Conservation (phyloP, 1,140 invertebrate species). For the Drosophila insularis region DNA sequence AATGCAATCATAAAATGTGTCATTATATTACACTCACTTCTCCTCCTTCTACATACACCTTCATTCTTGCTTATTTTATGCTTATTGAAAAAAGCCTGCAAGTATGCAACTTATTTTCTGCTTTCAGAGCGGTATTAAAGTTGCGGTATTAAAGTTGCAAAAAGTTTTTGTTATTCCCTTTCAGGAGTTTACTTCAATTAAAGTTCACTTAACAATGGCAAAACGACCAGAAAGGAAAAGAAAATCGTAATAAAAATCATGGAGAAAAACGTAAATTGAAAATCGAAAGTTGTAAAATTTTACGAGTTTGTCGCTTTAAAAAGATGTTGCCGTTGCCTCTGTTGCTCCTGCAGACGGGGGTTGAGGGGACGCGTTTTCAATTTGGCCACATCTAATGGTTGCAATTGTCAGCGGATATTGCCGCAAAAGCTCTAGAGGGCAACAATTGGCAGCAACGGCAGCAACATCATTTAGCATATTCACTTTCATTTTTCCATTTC, state of each 20-base stretch:
- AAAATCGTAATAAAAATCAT: slow-evolving; percentile 22
- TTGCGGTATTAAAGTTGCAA: slow-evolving; percentile 6
- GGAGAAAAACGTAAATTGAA: slow-evolving; percentile 54
- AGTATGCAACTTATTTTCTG: slow-evolving; percentile 54
- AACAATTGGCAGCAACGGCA: slow-evolving; percentile 38
- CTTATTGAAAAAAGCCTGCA: slow-evolving; percentile 55
- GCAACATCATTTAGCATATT: slow-evolving; percentile 66
- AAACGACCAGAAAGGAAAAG: background rate
- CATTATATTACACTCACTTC: slow-evolving; percentile 72
- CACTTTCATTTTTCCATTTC: slow-evolving; percentile 58
- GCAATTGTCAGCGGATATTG: slow-evolving; percentile 63
- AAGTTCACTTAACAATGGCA: slow-evolving; percentile 49
- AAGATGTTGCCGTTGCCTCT: background rate
- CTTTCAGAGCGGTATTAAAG: slow-evolving; percentile 16
- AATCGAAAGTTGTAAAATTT: slow-evolving; percentile 75
- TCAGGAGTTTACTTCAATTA: slow-evolving; percentile 30
- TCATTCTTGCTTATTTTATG: slow-evolving; percentile 47
- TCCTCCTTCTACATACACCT: background rate
- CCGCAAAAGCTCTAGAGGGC: slow-evolving; percentile 31
- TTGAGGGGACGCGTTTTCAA: slow-evolving; percentile 6
- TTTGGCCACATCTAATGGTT: slow-evolving; percentile 38
- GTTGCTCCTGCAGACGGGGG: background rate
- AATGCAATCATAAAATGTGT: slow-evolving; percentile 80
- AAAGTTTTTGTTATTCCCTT: slow-evolving; percentile 19
- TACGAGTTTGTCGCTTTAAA: slow-evolving; percentile 32